These are phyloP conservation scores for Goniozus legneri DNA, from an alignment of 1,140 invertebrate species.

Conservation along the genomic window DNA sequence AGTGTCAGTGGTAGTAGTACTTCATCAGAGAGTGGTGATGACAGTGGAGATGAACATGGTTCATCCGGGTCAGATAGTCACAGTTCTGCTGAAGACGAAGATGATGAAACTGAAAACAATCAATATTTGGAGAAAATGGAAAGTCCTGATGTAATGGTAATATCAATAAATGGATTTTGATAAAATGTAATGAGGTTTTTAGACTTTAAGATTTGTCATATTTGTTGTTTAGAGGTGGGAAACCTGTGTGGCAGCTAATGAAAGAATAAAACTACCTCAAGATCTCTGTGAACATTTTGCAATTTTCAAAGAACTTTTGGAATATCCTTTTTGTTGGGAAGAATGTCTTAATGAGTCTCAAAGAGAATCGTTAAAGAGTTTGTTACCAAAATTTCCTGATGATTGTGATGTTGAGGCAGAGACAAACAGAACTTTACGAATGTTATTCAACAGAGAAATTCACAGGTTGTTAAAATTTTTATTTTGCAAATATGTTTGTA, in stretches of 20 bases:
- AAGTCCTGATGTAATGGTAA: conserved; percentile 25
- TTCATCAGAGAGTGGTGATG: conserved; percentile 43
- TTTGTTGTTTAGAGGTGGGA: conserved; percentile 48
- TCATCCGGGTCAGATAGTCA: conserved; percentile 36
- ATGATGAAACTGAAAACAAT: conserved; percentile 35
- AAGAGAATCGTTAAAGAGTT: conserved; percentile 46
- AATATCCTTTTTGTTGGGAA: conserved; percentile 56
- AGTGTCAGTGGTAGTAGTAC: conserved; percentile 43
- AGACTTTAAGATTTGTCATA: neutral
- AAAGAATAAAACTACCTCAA: conserved; percentile 52
- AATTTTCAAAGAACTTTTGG: conserved; percentile 58
- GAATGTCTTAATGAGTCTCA: conserved; percentile 55
- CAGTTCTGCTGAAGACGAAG: conserved; percentile 39
- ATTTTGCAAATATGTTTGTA: neutral
- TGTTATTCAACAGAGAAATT: conserved; percentile 61
- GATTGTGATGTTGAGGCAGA: conserved; percentile 57
- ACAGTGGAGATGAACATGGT: conserved; percentile 36
- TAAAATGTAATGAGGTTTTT: neutral
- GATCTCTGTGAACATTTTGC: conserved; percentile 55
- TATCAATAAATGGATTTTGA: conserved; percentile 7
- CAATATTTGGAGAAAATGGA: conserved; percentile 29
- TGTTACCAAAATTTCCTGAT: conserved; percentile 62
- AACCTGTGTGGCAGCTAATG: conserved; percentile 45
- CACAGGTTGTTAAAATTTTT: conserved; percentile 51
- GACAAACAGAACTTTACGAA: conserved; percentile 58